These are phyloP conservation scores for Pangasianodon gigas DNA, from an alignment of 2,113 vertebrate species.

Conservation along the genomic window DNA sequence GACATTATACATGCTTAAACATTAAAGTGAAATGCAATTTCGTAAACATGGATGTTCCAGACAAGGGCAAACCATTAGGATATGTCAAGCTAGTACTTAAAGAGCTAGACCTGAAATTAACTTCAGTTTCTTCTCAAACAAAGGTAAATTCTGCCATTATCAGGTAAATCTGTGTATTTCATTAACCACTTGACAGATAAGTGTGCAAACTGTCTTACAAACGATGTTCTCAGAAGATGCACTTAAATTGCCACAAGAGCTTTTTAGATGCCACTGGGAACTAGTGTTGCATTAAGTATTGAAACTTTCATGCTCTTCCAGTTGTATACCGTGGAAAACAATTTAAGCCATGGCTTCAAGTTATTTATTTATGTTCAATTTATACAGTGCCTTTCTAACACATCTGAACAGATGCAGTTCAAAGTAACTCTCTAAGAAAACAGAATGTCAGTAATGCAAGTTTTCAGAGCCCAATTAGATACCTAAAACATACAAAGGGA, in stretches of 20 bases:
- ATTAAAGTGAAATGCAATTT: constrained; percentile 19
- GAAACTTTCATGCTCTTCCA: not conserved
- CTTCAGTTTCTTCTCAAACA: not conserved
- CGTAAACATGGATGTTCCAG: not conserved
- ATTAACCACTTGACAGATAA: not conserved
- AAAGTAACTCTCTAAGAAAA: not conserved
- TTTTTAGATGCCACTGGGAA: not conserved
- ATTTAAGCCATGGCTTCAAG: not conserved
- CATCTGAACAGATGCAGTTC: not conserved
- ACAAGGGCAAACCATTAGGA: not conserved
- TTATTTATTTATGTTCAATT: not conserved
- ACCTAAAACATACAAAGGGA: not conserved
- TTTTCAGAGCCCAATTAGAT: not conserved
- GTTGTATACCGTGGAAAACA: not conserved
- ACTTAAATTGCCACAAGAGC: not conserved
- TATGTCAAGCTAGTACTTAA: not conserved
- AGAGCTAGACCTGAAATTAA: constrained; percentile 1
- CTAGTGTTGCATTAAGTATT: not conserved
- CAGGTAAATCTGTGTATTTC: not conserved
- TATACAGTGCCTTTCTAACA: not conserved
- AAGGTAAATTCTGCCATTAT: not conserved
- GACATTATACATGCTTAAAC: constrained; percentile 7
- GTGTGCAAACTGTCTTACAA: not conserved
- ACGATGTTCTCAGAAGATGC: too few species aligned
- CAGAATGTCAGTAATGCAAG: not conserved